A percentile compares a stretch with the other conserved stretches of the same genome.
phyloP scores from a whole-genome alignment of 1,140 invertebrate genomes.

The Archegozetes longisetosus region DNA sequence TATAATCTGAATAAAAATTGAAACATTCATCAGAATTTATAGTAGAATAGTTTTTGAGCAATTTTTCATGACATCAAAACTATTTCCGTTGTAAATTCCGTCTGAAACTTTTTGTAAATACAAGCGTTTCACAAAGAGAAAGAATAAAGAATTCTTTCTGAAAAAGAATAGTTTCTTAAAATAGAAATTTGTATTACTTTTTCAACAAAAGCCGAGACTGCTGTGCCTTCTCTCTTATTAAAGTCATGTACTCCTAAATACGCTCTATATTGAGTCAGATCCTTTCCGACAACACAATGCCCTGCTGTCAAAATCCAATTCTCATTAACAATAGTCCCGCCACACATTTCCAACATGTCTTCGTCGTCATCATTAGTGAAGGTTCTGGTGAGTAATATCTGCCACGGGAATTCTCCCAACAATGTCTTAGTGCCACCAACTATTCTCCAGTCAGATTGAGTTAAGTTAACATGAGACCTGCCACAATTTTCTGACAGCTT shows the following conservation, averaged over 20 bases:
- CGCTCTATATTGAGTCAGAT: too few relatives aligned
- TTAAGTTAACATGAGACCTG: background rate
- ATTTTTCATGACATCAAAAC: background rate
- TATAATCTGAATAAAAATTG: background rate
- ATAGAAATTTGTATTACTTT: too few relatives aligned
- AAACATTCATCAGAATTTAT: background rate
- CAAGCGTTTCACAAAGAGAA: too few relatives aligned
- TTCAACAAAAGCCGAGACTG: too few relatives aligned
- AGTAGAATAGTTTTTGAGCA: background rate
- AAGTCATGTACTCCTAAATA: too few relatives aligned
- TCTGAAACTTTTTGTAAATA: too few relatives aligned
- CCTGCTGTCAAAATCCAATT: background rate
- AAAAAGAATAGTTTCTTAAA: too few relatives aligned
- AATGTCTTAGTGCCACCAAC: constrained; percentile 6
- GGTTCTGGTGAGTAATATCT: background rate
- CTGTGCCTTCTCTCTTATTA: too few relatives aligned
- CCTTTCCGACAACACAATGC: background rate
- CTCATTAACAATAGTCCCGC: background rate
- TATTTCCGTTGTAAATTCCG: too few relatives aligned
- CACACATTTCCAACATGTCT: background rate
- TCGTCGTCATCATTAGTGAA: background rate
- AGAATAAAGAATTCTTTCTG: too few relatives aligned
- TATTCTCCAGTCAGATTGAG: background rate
- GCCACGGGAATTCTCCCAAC: constrained; percentile 14
- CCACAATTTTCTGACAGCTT: background rate